Evolutionary conservation across 1,140 invertebrate species (phyloP).

Genomic region (Cotesia vestalis): DNA sequence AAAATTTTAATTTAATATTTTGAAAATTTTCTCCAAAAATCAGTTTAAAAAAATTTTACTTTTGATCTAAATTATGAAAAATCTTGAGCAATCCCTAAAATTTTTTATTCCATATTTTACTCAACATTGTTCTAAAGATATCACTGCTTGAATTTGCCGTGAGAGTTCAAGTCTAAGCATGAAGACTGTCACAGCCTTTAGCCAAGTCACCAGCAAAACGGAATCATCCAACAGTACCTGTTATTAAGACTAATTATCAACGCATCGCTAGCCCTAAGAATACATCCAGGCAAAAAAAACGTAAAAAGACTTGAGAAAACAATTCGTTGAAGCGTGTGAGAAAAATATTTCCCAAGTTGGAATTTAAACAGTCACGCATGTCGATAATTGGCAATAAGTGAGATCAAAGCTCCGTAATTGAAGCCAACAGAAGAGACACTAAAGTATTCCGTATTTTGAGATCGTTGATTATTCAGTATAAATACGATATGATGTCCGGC

Average conservation of each 20-base stretch:
- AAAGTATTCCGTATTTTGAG: neutral
- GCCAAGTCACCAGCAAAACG: neutral
- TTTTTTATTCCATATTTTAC: too few relatives aligned
- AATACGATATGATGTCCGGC: constrained; percentile 29
- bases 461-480: constrained; percentile 11
- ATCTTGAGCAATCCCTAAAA: too few relatives aligned
- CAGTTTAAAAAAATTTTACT: too few relatives aligned
- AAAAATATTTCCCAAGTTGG: neutral
- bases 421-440: neutral
- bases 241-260: constrained; percentile 16
- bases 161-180: neutral
- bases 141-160: too few relatives aligned
- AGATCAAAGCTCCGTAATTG: neutral
- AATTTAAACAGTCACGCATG: too few relatives aligned
- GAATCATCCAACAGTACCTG: constrained; percentile 19
- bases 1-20: too few relatives aligned
- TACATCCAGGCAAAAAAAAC: neutral
- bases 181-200: neutral
- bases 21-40: too few relatives aligned
- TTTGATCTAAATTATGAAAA: too few relatives aligned
- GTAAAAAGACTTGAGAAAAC: neutral
- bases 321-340: constrained; percentile 6
- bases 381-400: neutral
- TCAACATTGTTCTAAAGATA: too few relatives aligned
- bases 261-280: neutral